Base-by-base conservation (phyloP, 2,888 invertebrate genomes). In the Orchestes rusci region DNA sequence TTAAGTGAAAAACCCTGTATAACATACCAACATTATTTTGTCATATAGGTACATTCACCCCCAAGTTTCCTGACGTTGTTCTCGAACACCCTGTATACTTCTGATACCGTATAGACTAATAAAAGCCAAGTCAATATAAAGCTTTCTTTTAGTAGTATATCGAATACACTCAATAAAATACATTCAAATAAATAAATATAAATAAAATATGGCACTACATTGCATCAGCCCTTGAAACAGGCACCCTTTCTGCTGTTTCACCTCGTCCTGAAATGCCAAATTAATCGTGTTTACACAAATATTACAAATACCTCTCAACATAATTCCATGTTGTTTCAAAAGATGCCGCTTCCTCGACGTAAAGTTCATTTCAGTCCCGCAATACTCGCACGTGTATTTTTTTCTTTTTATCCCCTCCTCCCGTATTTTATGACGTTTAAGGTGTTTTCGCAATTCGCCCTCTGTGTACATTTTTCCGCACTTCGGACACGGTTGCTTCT, bases 381-480 rank as follows among this genome's bases (percentile, higher is more conserved):
- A 51, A 32, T 48, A 45, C 35, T 51, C 51, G 28, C 51, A 51
- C 1, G 48, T 48, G 27, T 45, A 51, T 23, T 50, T 50, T 43
- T 50, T 50, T 8, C 48, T 39, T 33, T 51, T 49, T 12, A 49
- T 49, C n/a, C 43, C 51, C 19, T 48, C 48, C 31, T 51, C 51
- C 10, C 48, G 33, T 15, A 48, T 48, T 43, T 43, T 48, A 28
- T 51, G 51, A 5, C 51, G 20, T 35, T 48, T 48, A 18, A 51
- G 35, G 39, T 51, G 51, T 34, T 51, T 48, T 32, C 48, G 37
- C 17, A 51, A 16, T 36, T 45, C 51, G 10, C 48, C 45, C 29
- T 44, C 45, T 4, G 48, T 51, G 27, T 48, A 48, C 48, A 48
- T 48, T 48, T 51, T 51, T 16, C 48, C 48, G 34, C 51, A 51